Evolutionary conservation across 2,797 vertebrate genomes (phyloP), one percentile per base, ranked within the genome.

Genomic region (Notamacropus eugenii): DNA sequence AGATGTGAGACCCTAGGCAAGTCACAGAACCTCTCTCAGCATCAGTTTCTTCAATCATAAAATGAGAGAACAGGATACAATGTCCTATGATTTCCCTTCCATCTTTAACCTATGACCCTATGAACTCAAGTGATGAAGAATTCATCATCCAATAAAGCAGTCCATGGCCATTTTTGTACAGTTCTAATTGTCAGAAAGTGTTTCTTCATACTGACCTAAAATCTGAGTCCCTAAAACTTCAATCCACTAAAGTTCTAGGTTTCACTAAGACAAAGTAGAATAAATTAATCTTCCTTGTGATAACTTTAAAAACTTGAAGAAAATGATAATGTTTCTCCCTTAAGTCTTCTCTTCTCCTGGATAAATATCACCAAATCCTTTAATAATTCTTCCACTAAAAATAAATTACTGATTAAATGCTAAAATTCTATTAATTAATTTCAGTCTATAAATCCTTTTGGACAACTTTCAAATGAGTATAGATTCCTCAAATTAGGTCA

Each of bases 401-500:
- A 46, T 82, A 46, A 82, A 22, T 10, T 82, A 82, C 22, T 82
- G n/a, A 82, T 82, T 82, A 46, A 82, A 82, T 82, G 40, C 19
- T 82, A 82, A 46, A 24, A 46, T 27, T 46, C 74, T 11, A 46
- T 82, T 46, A 40, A 40, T 40, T 74, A 10, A 82, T 82, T 82
- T n/a, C 24, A 46, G 74, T 24, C 67, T 93, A 87, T 0, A 96
- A 94, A 92, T 4, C n/a, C 55, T 93, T 57, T 57, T 90, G 62
- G 40, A 50, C 93, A 92, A 40, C 93, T 94, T 94, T 94, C 94
- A 94, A 31, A 90, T 5, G 1, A 96, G 92, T 0, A 90, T 11
- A 91, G 27, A 93, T 54, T 96, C 94, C 55, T 95, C 54, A 93
- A 94, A n/a, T 82, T 93, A 91, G 90, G 93, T 93, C 91, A 95